Evolutionary conservation across 1,140 invertebrate species (phyloP).

Genomic region (Drosophila navojoa): DNA sequence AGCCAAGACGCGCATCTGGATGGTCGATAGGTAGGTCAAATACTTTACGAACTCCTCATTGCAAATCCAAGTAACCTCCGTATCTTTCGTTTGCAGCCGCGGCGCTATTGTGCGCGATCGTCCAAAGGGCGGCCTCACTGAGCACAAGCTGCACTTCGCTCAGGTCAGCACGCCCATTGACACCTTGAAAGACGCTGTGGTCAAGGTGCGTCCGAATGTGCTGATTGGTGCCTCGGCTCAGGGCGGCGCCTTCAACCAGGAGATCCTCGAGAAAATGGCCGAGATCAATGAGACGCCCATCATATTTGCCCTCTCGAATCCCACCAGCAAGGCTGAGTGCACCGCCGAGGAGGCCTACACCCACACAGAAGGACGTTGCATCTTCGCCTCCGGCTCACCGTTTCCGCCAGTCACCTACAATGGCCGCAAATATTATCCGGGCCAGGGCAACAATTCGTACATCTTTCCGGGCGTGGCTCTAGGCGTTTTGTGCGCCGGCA

Average conservation of each 20-base stretch:
- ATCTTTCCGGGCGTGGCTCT: slow-evolving; percentile 97
- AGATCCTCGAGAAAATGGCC: slow-evolving; percentile 93
- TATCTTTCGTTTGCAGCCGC: slow-evolving; percentile 88
- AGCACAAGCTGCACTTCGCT: slow-evolving; percentile 92
- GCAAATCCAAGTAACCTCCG: slow-evolving; percentile 56
- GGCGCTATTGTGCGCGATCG: slow-evolving; percentile 91
- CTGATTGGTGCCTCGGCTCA: slow-evolving; percentile 96
- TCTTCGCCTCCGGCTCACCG: slow-evolving; percentile 97
- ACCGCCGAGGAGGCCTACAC: slow-evolving; percentile 97
- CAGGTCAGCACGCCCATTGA: slow-evolving; percentile 89
- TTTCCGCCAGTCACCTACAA: slow-evolving; percentile 92
- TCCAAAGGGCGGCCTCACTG: slow-evolving; percentile 87
- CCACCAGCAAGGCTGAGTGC: slow-evolving; percentile 97
- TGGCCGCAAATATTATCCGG: slow-evolving; percentile 91
- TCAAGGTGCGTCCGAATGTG: slow-evolving; percentile 91
- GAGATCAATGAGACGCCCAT: slow-evolving; percentile 87
- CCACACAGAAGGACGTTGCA: slow-evolving; percentile 88
- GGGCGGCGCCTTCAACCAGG: slow-evolving; percentile 93
- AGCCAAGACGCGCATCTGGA: slow-evolving; percentile 68
- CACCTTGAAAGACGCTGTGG: slow-evolving; percentile 91
- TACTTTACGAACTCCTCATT: too few species aligned
- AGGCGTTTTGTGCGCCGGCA: slow-evolving; percentile 92
- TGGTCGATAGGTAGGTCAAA: slow-evolving; percentile 85
- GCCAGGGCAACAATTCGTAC: slow-evolving; percentile 98
- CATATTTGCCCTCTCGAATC: slow-evolving; percentile 98